Conservation (phyloP, 2,888 invertebrate species). For the Palloptera scutellata region DNA sequence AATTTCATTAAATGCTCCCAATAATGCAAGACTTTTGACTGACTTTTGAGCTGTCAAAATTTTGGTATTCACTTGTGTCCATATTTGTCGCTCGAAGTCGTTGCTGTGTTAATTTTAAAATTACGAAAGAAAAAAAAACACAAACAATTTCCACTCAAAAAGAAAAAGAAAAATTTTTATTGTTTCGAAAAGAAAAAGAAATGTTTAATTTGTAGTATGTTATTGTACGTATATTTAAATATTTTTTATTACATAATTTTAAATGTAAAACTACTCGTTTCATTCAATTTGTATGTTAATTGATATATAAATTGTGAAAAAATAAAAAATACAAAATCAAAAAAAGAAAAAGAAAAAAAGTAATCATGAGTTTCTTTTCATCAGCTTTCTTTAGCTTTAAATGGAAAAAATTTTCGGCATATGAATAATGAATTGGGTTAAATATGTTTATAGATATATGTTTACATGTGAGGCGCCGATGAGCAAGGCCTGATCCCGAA, state of each 20-base stretch:
- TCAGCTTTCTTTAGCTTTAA: too few species aligned
- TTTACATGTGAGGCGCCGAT: too few species aligned
- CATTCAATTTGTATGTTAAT: slow-evolving; percentile 23
- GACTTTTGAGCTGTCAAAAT: slow-evolving; percentile 33
- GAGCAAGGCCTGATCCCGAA: too few species aligned
- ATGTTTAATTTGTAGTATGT: slow-evolving; percentile 46
- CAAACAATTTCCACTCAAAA: slow-evolving; percentile 32
- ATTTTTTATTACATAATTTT: slow-evolving; percentile 45
- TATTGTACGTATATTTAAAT: slow-evolving; percentile 60
- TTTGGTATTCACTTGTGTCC: slow-evolving; percentile 2
- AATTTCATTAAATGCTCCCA: slow-evolving; percentile 38
- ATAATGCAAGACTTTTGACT: slow-evolving; percentile 47
- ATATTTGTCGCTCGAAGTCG: slow-evolving; percentile 49
- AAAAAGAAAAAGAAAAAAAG: slow-evolving; percentile 19
- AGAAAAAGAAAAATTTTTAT: slow-evolving; percentile 24
- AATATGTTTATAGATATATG: too few species aligned
- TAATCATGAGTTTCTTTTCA: background rate
- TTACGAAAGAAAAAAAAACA: slow-evolving; percentile 41
- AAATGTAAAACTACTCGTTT: slow-evolving; percentile 38
- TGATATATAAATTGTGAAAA: slow-evolving; percentile 40
- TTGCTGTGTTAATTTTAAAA: slow-evolving; percentile 64
- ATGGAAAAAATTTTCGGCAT: too few species aligned
- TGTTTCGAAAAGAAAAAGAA: slow-evolving; percentile 27
- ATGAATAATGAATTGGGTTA: too few species aligned
- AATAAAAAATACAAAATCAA: slow-evolving; percentile 38